Percentiles rank a stretch among this genome's conserved stretches.
These are phyloP conservation scores for Doris montereyensis DNA, from an alignment of 2,888 invertebrate species.

Conservation along the genomic window DNA sequence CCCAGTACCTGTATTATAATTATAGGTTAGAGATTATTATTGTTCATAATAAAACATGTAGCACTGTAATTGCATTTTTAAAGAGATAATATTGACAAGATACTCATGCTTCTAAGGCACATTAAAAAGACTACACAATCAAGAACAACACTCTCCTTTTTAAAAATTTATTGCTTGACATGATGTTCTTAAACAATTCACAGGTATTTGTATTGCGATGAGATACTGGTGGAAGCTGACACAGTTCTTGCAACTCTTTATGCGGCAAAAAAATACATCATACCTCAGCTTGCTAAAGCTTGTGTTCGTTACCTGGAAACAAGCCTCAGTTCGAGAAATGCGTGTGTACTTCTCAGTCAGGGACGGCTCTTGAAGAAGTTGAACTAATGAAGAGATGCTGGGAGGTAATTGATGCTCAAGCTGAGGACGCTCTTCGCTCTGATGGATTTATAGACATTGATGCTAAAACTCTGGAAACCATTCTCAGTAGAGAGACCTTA, in stretches of 20 bases:
- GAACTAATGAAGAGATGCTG: conserved; percentile 88
- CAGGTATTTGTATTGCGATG: conserved; percentile 97
- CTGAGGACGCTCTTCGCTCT: conserved; percentile 95
- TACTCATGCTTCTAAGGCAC: too few species aligned
- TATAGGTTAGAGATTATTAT: too few species aligned
- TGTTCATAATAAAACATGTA: too few species aligned
- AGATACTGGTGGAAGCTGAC: conserved; percentile 94
- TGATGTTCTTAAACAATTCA: too few species aligned
- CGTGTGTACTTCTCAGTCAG: conserved; percentile 94
- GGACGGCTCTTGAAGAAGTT: conserved; percentile 94
- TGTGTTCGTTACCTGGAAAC: conserved; percentile 97
- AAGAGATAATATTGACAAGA: too few species aligned
- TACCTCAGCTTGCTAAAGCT: conserved; percentile 92
- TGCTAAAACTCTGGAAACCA: conserved; percentile 91
- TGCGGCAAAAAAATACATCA: conserved; percentile 97
- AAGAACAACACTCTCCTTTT: too few species aligned
- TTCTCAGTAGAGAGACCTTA: conserved; percentile 91
- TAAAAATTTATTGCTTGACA: too few species aligned
- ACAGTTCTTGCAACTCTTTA: conserved; percentile 94
- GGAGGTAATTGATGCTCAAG: conserved; percentile 93
- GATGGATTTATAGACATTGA: conserved; percentile 98
- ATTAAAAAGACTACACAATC: too few species aligned
- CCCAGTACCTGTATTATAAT: too few species aligned
- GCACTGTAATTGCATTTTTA: background rate
- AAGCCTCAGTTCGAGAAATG: conserved; percentile 95